Percentiles rank a stretch among this genome's conserved stretches.
These are phyloP conservation scores for Sebastes aleutianus DNA, from an alignment of 2,797 vertebrate species.

Conservation along the genomic window DNA sequence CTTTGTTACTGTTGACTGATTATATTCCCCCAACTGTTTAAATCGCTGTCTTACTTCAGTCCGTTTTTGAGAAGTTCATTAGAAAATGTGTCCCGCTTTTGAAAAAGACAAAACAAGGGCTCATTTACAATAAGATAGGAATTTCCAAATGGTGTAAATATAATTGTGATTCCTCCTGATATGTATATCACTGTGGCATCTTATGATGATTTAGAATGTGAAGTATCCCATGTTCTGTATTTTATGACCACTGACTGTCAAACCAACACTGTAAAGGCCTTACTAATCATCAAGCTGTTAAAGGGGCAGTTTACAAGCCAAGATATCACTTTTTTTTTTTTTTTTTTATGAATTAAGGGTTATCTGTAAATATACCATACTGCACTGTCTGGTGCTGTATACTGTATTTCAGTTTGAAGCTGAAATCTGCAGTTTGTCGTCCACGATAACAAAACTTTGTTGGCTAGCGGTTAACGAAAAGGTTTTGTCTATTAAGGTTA, in stretches of 20 bases:
- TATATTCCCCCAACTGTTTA: not conserved
- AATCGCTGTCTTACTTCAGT: not conserved
- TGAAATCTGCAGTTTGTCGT: constrained; percentile 12
- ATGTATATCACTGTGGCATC: constrained; percentile 46
- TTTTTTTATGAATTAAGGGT: constrained; percentile 2
- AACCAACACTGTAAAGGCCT: constrained; percentile 46
- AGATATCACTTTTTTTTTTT: not conserved
- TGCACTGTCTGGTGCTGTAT: constrained; percentile 18
- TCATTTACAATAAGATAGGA: constrained; percentile 2
- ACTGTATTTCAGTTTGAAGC: constrained; percentile 13
- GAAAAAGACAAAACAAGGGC: constrained; percentile 17
- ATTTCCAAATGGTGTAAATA: constrained; percentile 59
- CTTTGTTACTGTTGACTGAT: not conserved
- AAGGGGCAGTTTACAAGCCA: constrained; percentile 29
- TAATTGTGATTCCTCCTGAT: constrained; percentile 33
- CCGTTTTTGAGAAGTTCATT: not conserved
- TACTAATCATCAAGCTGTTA: constrained; percentile 13
- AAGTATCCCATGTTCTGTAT: constrained; percentile 41
- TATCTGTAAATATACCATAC: constrained; percentile 25
- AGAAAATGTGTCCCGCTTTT: constrained; percentile 2
- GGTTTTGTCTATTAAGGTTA: not conserved
- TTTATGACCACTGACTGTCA: constrained; percentile 49
- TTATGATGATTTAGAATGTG: constrained; percentile 46
- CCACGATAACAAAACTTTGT: not conserved
- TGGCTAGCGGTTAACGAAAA: not conserved